A percentile compares a stretch with the other conserved stretches of the same genome.
Evolutionary conservation across 2,888 invertebrate genomes (phyloP).

Genomic region (Diachrysia chrysitis): DNA sequence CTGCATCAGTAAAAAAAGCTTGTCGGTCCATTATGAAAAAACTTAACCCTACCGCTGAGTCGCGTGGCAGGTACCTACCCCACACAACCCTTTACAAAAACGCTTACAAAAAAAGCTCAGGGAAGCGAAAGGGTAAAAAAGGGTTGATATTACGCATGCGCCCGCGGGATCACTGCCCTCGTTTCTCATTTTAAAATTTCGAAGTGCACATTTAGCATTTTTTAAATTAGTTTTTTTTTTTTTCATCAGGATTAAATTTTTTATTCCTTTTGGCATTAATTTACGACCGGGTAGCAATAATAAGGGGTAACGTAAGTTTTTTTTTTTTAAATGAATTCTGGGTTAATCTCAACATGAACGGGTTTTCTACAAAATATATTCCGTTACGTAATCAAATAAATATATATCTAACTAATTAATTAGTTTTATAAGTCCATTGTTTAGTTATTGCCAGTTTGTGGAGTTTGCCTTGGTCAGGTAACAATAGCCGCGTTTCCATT

Average conservation of each 20-base stretch:
- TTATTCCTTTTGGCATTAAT: slow-evolving; percentile 35
- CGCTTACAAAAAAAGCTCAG: slow-evolving; percentile 85
- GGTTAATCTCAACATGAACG: too few relatives aligned
- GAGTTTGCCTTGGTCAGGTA: too few relatives aligned
- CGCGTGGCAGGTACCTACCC: slow-evolving; percentile 87
- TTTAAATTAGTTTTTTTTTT: slow-evolving; percentile 61
- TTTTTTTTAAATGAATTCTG: too few relatives aligned
- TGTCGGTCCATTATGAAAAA: slow-evolving; percentile 82
- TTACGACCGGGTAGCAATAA: slow-evolving; percentile 49
- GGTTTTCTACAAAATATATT: too few relatives aligned
- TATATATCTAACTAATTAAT: too few relatives aligned
- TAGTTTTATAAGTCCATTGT: too few relatives aligned
- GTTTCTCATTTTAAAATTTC: slow-evolving; percentile 81
- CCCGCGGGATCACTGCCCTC: slow-evolving; percentile 84
- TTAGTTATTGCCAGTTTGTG: too few relatives aligned
- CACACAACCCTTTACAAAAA: slow-evolving; percentile 87
- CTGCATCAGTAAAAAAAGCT: slow-evolving; percentile 75
- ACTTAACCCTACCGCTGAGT: slow-evolving; percentile 84
- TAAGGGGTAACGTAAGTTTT: slow-evolving; percentile 51
- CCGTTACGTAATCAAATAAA: too few relatives aligned
- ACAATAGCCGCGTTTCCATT: too few relatives aligned
- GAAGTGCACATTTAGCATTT: slow-evolving; percentile 64
- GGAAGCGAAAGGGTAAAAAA: slow-evolving; percentile 88
- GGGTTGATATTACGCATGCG: slow-evolving; percentile 89
- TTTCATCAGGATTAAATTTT: slow-evolving; percentile 36